Evolutionary conservation across 2,888 invertebrate species (phyloP).

Genomic region (Zygaena filipendulae): DNA sequence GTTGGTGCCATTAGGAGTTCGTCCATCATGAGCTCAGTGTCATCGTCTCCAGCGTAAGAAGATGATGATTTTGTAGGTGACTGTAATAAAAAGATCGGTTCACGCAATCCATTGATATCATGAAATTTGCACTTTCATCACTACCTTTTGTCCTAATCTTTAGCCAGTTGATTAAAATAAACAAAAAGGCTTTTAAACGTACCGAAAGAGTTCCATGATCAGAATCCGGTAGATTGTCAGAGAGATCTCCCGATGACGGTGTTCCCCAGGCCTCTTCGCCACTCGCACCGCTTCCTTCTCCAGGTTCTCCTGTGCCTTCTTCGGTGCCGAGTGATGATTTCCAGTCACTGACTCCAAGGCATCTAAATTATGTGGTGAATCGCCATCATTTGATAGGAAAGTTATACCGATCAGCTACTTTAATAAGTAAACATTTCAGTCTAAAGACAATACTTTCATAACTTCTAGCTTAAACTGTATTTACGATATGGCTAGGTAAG

Average conservation of each 20-base stretch:
- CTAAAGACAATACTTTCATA: too few relatives aligned
- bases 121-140: too few relatives aligned
- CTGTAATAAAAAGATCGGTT: too few relatives aligned
- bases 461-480: too few relatives aligned
- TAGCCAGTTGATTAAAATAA: too few relatives aligned
- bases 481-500: too few relatives aligned
- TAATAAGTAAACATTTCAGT: too few relatives aligned
- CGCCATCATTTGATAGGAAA: too few relatives aligned
- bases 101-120: too few relatives aligned
- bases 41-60: constrained; percentile 77
- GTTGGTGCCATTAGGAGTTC: constrained; percentile 82
- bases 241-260: constrained; percentile 85
- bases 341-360: constrained; percentile 70
- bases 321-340: constrained; percentile 64
- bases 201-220: constrained; percentile 75
- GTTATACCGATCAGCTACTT: too few relatives aligned
- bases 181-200: constrained; percentile 24
- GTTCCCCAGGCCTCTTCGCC: constrained; percentile 92
- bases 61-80: constrained; percentile 74
- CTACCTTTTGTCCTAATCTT: too few relatives aligned
- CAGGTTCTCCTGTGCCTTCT: constrained; percentile 70
- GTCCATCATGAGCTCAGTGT: constrained; percentile 85
- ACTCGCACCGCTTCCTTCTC: constrained; percentile 86
- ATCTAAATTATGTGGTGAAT: constrained; percentile 33
- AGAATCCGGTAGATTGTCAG: constrained; percentile 78